Base-by-base conservation (phyloP, 2,888 invertebrate genomes). In the Standfussiana lucernea region DNA sequence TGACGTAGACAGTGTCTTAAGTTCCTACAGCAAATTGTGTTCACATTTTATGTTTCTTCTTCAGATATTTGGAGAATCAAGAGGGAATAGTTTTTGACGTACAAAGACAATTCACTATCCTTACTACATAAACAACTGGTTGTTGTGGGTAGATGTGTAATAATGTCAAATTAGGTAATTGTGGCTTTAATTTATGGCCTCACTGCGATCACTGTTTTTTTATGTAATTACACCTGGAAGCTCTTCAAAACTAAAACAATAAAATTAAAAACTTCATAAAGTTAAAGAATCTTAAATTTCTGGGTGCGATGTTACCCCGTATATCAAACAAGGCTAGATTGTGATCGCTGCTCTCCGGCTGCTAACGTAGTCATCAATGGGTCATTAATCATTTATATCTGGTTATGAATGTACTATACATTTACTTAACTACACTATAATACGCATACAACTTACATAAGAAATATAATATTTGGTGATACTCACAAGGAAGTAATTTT, bases 311-410 rank as follows among this genome's bases (percentile, higher is more conserved):
- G 18, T 45, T 24, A 24, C 11, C 8, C n/a, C 32, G 37, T 53
- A n/a, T 61, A 53, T 69, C 56, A 76, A 37, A 50, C 24, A 35
- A 56, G 50, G 32, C n/a, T 77, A 65, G 64, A 82, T 76, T 65
- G 59, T 69, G 37, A 69, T 68, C n/a, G 59, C 13, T 77, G 24
- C 53, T n/a, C 59, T 53, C 18, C 13, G 50, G 8, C 32, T 61
- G 47, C 65, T 77, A 66, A 70, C 69, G 32, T 53, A 66, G 47
- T 70, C 56, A 80, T 83, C 77, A 83, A 62, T 37, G 45, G 13
- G 24, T 77, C 67, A 82, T 82, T 82, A 68, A 76, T 79, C 79
- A 79, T 79, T 45, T 28, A 75, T 35, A 40, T 80, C 61, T 80
- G 24, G 80, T 72, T 62, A 73, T 73, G 81, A 56, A 56, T 56